Base-by-base conservation (phyloP, 2,113 vertebrate genomes). In the Oncorhynchus clarkii region DNA sequence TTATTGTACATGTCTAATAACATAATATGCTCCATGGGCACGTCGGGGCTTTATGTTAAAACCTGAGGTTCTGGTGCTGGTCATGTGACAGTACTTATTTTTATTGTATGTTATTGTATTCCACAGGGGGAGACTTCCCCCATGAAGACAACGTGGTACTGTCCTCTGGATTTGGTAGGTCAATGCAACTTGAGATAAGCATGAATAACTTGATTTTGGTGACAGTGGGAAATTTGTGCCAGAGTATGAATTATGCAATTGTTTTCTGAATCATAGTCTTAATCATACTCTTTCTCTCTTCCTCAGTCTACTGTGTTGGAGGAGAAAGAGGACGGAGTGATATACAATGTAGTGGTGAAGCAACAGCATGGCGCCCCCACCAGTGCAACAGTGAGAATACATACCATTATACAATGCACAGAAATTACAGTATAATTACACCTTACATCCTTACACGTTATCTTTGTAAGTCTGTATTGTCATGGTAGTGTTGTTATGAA, bases 131-230 rank as follows among this genome's bases (percentile, higher is more conserved):
- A 93, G 39, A 84, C 88, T 49, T 91, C 90, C 60, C 85, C 88
- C 18, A 94, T 93, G 93, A 94, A 94, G 89, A 93, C 93, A 1
- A 94, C 92, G 62, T 94, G 93, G 93, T 94, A 94, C 91, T 94
- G 93, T 75, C 92, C 92, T 68, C 84, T 93, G 67, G 90, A 94
- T 77, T 80, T 92, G 92, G 93, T 94, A 87, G 87, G 92, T 11
- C 14, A 54, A 48, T n/a, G 34, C 26, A 14, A 45, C 31, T 39
- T 54, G 16, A 54, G 51, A 54, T 14, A 51, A 16, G 14, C 51
- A 54, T 54, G 51, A 54, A 16, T 54, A 54, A 54, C 51, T 18
- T 0, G 16, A 54, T 16, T 54, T 18, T 13, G 51, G 3, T 13
- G 51, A 54, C 51, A 13, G 16, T 54, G 51, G 16, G 12, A 18